Evolutionary conservation across 2,888 invertebrate genomes (phyloP).

Genomic region (Drosophila austrosaltans): DNA sequence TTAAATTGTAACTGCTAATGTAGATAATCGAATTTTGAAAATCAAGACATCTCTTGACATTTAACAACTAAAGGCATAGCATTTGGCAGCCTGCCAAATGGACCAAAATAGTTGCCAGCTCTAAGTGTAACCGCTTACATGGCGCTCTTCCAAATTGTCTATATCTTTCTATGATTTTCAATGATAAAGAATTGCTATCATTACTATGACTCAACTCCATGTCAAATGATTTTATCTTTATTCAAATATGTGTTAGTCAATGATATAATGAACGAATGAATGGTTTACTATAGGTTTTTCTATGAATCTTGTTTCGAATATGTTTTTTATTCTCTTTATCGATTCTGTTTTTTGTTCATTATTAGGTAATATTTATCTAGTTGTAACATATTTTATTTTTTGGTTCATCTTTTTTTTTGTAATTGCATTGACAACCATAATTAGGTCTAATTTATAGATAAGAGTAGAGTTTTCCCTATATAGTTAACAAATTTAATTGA

Average conservation of each 20-base stretch:
- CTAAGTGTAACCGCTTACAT: too few species aligned
- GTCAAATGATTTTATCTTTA: background rate
- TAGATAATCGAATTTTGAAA: background rate
- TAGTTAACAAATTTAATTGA: background rate
- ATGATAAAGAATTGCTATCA: background rate
- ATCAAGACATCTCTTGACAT: too few species aligned
- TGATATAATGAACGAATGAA: background rate
- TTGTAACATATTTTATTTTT: background rate
- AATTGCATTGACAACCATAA: background rate
- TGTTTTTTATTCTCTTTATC: background rate
- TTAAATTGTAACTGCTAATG: background rate
- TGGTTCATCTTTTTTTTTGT: background rate
- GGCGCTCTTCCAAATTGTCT: too few species aligned
- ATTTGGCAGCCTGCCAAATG: too few species aligned
- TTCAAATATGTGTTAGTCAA: background rate
- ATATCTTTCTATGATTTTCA: too few species aligned
- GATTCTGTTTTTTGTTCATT: background rate
- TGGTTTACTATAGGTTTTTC: too few species aligned
- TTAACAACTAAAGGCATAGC: too few species aligned
- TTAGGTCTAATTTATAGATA: constrained; percentile 1
- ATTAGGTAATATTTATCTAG: background rate
- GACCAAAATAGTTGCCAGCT: too few species aligned
- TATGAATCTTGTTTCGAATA: background rate
- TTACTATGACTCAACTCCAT: background rate
- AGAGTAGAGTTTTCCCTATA: background rate